These are phyloP conservation scores for Prionace glauca DNA, from an alignment of 2,797 vertebrate genomes.

Conservation along the genomic window DNA sequence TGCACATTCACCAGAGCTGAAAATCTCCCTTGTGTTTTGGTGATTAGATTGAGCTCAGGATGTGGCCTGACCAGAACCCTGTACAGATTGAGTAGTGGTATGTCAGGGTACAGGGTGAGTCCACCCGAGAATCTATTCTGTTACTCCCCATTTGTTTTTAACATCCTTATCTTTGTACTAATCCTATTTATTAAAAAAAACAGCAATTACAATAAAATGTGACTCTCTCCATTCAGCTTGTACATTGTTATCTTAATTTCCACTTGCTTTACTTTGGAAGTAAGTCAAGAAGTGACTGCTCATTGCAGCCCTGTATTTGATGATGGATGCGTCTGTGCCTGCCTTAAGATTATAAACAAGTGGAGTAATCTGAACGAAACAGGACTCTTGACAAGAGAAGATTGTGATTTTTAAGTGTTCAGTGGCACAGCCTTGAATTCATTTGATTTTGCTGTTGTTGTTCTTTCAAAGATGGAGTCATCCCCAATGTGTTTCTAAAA, in stretches of 20 bases:
- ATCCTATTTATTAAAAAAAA: neutral
- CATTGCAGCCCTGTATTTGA: neutral
- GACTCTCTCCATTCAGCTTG: neutral
- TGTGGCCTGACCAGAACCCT: neutral
- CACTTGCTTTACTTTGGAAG: slow-evolving; percentile 36
- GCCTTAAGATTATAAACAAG: slow-evolving; percentile 4
- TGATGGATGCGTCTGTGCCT: slow-evolving; percentile 18
- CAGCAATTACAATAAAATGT: neutral
- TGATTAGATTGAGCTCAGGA: neutral
- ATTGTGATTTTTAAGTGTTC: neutral
- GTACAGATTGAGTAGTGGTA: neutral
- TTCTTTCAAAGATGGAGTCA: neutral
- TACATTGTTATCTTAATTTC: slow-evolving; percentile 33
- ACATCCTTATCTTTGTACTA: slow-evolving; percentile 10
- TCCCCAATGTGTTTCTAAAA: neutral
- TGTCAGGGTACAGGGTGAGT: neutral
- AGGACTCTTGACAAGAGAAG: neutral
- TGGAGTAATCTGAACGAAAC: neutral
- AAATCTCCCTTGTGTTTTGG: neutral
- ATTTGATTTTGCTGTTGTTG: neutral
- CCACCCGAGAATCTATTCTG: neutral
- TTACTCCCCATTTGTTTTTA: neutral
- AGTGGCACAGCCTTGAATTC: neutral
- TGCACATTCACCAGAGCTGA: neutral
- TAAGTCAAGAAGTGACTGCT: slow-evolving; percentile 14